Evolutionary conservation across 2,113 vertebrate genomes (phyloP).

Genomic region (Myotis yumanensis): DNA sequence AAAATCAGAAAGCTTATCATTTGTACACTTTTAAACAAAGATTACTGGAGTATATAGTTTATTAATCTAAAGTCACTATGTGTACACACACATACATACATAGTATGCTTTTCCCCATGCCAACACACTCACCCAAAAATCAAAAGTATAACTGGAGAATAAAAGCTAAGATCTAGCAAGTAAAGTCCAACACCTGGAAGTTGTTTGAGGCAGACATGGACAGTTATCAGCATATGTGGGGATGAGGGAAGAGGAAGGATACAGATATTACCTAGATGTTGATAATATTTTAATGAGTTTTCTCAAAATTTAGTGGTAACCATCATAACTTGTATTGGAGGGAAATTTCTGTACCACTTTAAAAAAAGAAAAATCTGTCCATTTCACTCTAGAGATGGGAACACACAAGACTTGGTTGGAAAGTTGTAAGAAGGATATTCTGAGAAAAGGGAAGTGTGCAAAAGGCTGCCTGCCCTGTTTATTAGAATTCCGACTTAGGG

Average conservation of each 20-base stretch:
- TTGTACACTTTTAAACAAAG: background rate
- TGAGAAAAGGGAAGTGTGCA: too few relatives aligned
- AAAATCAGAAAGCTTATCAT: background rate
- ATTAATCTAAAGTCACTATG: background rate
- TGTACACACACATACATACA: background rate
- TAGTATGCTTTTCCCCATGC: background rate
- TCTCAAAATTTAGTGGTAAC: background rate
- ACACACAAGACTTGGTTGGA: too few relatives aligned
- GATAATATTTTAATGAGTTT: background rate
- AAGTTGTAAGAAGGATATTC: too few relatives aligned
- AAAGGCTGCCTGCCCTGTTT: too few relatives aligned
- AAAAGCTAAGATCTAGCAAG: background rate
- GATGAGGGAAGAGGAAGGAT: background rate
- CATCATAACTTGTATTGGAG: background rate
- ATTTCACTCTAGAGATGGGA: background rate
- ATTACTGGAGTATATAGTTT: background rate
- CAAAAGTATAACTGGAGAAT: background rate
- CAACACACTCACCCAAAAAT: background rate
- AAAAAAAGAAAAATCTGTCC: background rate
- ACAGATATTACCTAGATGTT: background rate
- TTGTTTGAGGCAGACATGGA: background rate
- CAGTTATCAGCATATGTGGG: background rate
- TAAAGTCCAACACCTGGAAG: background rate
- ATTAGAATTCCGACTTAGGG: too few relatives aligned
- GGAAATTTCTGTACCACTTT: background rate